Base-by-base conservation (phyloP, 2,888 invertebrate species). In the Pachycephus smyrnensis region DNA sequence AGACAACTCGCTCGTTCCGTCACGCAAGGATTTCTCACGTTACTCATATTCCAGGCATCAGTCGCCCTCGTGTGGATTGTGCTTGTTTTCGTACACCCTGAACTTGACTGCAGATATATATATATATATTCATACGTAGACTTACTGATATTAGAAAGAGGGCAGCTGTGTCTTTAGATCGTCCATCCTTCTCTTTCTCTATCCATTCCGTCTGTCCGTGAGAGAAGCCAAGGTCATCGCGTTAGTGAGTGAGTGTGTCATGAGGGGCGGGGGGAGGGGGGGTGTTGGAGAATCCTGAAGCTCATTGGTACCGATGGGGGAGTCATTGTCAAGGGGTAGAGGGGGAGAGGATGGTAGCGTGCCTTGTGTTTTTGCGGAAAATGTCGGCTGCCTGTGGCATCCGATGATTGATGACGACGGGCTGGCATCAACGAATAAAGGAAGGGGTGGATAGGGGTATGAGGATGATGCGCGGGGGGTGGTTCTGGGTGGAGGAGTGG, bases 401-500 rank as follows among this genome's bases (percentile, higher is more conserved):
- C 90, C 87, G 88, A 90, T 90, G 90, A 90, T 90, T 90, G 90
- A 90, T 90, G 90, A 90, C 90, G 88, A 89, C 87, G 88, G 84
- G 80, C 81, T 80, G 68, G 81, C 81, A 79, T 55, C 55, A 55
- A 23, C 55, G 23, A 55, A 55, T 55, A 55, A 55, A 55, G 55
- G 55, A 55, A 55, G 55, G 55, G 55, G 55, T 40, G 55, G 9
- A 55, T 55, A 23, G 55, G 55, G 55, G 23, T 55, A 23, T 23
- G 55, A 55, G 55, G 55, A 55, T 1, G 55, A 55, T 55, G 55
- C 55, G 55, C 55, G 23, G 55, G 55, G 55, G 55, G 55, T 55
- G 6, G 15, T 23, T 40, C 1, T 12, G 75, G 30, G 32, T 68
- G 36, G 35, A 75, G 32, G 76, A 73, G 69, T 55, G 75, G 76